A percentile compares a stretch with the other conserved stretches of the same genome.
Conservation (phyloP, 2,113 vertebrate species). For the Peromyscus polionotus region DNA sequence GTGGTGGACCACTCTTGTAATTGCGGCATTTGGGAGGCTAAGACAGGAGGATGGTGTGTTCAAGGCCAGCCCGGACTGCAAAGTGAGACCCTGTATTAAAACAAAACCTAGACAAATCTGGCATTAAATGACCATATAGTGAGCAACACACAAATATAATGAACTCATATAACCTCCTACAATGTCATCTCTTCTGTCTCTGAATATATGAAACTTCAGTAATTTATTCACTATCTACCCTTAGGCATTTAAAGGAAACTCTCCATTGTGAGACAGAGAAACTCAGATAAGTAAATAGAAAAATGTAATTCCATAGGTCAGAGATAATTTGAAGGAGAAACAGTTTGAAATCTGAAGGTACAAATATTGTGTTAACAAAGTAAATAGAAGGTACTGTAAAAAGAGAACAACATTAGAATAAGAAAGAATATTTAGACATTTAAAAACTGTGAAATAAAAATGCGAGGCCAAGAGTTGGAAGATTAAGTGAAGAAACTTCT, state of each 20-base stretch:
- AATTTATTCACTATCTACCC: not conserved
- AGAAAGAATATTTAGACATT: conserved; percentile 27
- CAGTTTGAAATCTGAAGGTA: conserved; percentile 6
- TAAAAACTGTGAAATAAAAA: conserved; percentile 13
- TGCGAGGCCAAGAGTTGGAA: not conserved
- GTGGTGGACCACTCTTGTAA: not conserved
- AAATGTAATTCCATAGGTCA: not conserved
- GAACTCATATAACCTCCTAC: not conserved
- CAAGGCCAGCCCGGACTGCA: not conserved
- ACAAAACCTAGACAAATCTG: not conserved
- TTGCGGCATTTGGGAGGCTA: not conserved
- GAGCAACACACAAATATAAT: not conserved
- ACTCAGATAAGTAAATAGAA: conserved; percentile 14
- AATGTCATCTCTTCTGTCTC: not conserved
- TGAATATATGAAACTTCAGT: not conserved
- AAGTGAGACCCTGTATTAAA: not conserved
- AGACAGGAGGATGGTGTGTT: not conserved
- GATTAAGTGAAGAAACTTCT: not conserved
- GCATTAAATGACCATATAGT: not conserved
- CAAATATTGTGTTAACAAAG: conserved; percentile 42
- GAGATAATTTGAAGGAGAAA: conserved; percentile 10
- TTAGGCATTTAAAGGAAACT: conserved; percentile 28
- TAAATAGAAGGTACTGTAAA: not conserved
- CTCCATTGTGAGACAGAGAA: not conserved
- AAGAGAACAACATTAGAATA: not conserved